Conservation (phyloP, 2,888 invertebrate species). For the Thereva nobilitata region DNA sequence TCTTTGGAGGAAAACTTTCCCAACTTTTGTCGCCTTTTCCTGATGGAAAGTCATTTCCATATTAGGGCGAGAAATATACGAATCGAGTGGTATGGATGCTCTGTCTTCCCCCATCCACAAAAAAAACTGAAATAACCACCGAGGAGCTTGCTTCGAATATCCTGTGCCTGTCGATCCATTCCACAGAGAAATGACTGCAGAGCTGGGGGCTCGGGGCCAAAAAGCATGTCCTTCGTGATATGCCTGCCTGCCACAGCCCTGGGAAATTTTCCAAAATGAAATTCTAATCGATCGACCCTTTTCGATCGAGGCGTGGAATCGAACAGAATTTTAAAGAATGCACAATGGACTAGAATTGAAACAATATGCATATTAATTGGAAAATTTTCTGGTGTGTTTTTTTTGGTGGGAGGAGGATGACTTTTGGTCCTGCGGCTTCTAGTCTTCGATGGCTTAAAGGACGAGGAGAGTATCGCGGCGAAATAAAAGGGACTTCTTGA, state of each 20-base stretch:
- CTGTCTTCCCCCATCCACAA: too few species aligned
- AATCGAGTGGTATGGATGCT: too few species aligned
- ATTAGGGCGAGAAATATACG: slow-evolving; percentile 8
- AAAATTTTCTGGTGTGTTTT: slow-evolving; percentile 12
- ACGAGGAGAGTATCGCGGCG: too few species aligned
- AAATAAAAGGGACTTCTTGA: too few species aligned
- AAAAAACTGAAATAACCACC: too few species aligned
- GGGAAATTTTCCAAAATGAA: slow-evolving; percentile 19
- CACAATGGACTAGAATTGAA: slow-evolving; percentile 17
- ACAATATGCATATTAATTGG: slow-evolving; percentile 38
- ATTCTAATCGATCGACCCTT: slow-evolving; percentile 26
- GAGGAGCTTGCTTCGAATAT: slow-evolving; percentile 28
- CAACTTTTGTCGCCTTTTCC: slow-evolving; percentile 25
- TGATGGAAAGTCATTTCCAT: slow-evolving; percentile 32
- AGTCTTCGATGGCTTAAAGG: too few species aligned
- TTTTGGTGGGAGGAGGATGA: too few species aligned
- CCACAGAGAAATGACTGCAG: neutral
- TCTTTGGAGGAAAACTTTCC: slow-evolving; percentile 23
- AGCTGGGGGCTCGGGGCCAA: neutral
- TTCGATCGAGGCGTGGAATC: slow-evolving; percentile 18
- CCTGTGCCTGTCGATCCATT: slow-evolving; percentile 1
- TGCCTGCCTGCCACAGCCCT: too few species aligned
- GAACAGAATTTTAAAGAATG: slow-evolving; percentile 19
- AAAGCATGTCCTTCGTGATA: too few species aligned
- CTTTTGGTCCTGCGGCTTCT: too few species aligned